Evolutionary conservation across 2,888 invertebrate genomes (phyloP), one percentile per base, ranked within the genome.

Genomic region (Drosophila acutilabella): DNA sequence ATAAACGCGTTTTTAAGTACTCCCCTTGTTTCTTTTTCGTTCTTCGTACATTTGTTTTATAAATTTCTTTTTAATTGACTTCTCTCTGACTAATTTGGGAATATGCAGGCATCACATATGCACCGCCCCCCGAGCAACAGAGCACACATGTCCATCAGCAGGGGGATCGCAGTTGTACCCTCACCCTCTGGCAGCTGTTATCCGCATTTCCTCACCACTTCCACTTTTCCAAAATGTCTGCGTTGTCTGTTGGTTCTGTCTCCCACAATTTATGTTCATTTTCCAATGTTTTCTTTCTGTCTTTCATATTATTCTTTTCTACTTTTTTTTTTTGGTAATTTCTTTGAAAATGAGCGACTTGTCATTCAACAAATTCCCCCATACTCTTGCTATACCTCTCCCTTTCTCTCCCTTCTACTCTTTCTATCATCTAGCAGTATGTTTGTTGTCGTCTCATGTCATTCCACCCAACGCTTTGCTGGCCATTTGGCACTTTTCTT

Each of bases 261-360:
- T 57, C 44, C 45, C 60, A 47, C 18, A 77, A 84, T 85, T 85
- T 84, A 85, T 87, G 89, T 69, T 38, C 71, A 75, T 86, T 82
- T 85, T 68, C 67, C 76, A 62, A 65, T 81, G 80, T 76, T 81
- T 84, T 79, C 64, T 62, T 74, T 62, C 26, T 36, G 36, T 23
- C 45, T 69, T 60, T 36, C 36, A 61, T 78, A 65, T 75, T 74
- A 70, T 68, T 52, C 56, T 69, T 58, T 13, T 26, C n/a, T n/a
- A n/a, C n/a, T 23, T 23, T 23, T 54, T 51, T 47, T 66, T 74
- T 62, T 71, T 76, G 54, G 70, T 78, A 69, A 82, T 86, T 84
- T 84, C 85, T 74, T 85, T 89, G 88, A 89, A 81, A 85, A 89
- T 89, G 88, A 84, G 89, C 85, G 85, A 89, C 89, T 87, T 87